Evolutionary conservation across 2,888 invertebrate genomes (phyloP).

Genomic region (Netelia fuscicornis): DNA sequence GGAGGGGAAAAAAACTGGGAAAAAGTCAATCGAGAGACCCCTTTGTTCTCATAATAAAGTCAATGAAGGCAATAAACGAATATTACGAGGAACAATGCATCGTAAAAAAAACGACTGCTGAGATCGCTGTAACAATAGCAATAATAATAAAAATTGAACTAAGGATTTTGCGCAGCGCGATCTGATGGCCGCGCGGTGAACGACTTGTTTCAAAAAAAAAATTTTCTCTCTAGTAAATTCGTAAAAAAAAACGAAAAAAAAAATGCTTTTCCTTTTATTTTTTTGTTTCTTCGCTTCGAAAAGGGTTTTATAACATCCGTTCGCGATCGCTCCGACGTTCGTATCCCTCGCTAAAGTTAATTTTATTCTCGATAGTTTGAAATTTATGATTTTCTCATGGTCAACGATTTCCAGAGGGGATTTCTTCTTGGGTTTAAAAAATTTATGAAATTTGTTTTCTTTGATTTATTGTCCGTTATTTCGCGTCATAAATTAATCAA

Average conservation of each 20-base stretch:
- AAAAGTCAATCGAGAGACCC: slow-evolving; percentile 45
- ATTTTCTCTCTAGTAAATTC: not conserved
- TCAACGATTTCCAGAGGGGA: not conserved
- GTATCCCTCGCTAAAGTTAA: not conserved
- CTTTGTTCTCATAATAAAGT: slow-evolving; percentile 47
- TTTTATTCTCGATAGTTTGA: not conserved
- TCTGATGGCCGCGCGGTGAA: not conserved
- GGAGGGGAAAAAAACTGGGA: not conserved
- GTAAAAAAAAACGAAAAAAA: not conserved
- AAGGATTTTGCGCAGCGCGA: not conserved
- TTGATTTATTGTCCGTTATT: too few species aligned
- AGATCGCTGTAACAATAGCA: slow-evolving; percentile 46
- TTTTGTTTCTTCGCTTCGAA: not conserved
- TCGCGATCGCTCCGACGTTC: not conserved
- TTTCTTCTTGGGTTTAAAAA: too few species aligned
- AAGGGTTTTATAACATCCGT: not conserved
- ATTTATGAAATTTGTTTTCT: too few species aligned
- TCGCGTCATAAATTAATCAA: too few species aligned
- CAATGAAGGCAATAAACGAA: slow-evolving; percentile 55
- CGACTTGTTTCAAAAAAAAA: not conserved
- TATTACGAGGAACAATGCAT: slow-evolving; percentile 52
- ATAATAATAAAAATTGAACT: slow-evolving; percentile 5
- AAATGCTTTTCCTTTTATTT: not conserved
- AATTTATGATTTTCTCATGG: not conserved
- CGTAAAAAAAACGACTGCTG: slow-evolving; percentile 46